Conservation (phyloP, 1,140 invertebrate genomes). For the Chironomus striatipennis region DNA sequence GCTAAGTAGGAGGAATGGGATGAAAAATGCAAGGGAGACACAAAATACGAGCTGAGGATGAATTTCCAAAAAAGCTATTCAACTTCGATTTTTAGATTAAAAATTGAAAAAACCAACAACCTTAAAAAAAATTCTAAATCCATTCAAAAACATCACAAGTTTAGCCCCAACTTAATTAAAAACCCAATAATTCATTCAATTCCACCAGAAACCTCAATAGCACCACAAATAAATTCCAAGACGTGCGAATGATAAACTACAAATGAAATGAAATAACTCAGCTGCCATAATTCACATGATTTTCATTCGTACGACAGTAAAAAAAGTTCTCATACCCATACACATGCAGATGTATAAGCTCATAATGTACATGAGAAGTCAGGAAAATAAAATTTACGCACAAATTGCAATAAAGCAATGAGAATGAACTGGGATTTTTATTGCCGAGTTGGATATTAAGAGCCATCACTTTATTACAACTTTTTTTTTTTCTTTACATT, state of each 20-base stretch:
- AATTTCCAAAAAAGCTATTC: no score
- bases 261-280: constrained; percentile 3
- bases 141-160: neutral
- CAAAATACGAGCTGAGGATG: no score
- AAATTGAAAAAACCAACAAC: no score
- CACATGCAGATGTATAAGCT: neutral
- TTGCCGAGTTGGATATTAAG: constrained; percentile 8
- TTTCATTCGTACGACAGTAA: neutral
- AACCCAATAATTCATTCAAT: no score
- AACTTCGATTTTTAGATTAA: no score
- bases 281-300: constrained; percentile 2
- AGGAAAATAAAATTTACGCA: neutral
- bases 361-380: neutral
- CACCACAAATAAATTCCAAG: neutral
- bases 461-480: constrained; percentile 13
- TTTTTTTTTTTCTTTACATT: neutral
- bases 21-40: neutral
- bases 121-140: neutral
- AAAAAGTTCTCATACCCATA: neutral
- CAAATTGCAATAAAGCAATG: neutral
- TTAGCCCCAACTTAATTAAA: no score
- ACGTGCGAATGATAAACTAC: neutral
- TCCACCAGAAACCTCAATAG: no score
- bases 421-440: constrained; percentile 17
- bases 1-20: neutral